Evolutionary conservation across 2,113 vertebrate genomes (phyloP).

Genomic region (Oceanites oceanicus): DNA sequence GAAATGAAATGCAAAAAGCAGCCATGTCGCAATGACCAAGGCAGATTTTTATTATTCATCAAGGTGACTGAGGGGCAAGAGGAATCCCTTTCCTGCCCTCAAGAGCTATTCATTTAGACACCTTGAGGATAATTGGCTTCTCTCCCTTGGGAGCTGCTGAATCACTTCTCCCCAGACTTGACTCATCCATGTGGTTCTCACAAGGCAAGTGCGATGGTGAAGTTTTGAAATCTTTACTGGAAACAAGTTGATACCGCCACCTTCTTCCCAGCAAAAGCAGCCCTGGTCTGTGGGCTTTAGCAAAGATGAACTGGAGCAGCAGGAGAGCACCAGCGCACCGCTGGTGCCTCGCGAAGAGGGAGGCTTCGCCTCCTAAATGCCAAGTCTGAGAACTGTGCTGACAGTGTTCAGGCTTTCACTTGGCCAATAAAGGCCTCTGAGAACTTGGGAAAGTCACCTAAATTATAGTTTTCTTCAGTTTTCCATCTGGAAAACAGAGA

Average conservation of each 20-base stretch:
- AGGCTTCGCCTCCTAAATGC: fast-evolving
- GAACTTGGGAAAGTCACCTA: not conserved
- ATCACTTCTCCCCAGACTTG: not conserved
- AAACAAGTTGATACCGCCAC: not conserved
- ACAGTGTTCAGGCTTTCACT: not conserved
- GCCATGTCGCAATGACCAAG: not conserved
- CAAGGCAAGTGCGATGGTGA: not conserved
- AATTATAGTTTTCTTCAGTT: not conserved
- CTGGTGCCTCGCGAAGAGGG: not conserved
- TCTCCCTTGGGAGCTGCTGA: not conserved
- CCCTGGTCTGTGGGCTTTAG: not conserved
- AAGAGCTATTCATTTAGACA: not conserved
- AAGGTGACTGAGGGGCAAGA: not conserved
- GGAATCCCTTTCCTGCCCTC: not conserved
- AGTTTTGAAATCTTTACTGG: not conserved
- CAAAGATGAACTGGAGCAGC: not conserved
- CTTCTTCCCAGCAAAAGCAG: not conserved
- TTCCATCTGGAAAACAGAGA: not conserved
- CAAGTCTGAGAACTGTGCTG: not conserved
- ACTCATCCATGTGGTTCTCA: not conserved
- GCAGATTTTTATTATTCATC: not conserved
- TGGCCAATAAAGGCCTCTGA: not conserved
- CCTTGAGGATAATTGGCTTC: not conserved
- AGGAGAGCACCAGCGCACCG: not conserved
- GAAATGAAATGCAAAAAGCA: not conserved